Conservation (phyloP, 2,113 vertebrate genomes). For the Verasper variegatus region DNA sequence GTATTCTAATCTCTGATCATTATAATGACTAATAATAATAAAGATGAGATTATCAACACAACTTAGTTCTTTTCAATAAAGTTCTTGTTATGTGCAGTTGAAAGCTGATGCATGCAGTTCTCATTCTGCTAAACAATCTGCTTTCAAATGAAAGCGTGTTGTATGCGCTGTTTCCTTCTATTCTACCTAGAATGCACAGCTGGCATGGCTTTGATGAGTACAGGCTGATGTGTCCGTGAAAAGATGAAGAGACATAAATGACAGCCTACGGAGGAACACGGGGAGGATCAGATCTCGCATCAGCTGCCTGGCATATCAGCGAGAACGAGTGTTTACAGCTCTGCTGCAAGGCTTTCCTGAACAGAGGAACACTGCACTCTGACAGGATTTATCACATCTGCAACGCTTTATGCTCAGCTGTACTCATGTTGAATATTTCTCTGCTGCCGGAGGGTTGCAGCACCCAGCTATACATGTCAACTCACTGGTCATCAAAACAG, state of each 20-base stretch:
- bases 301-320: slow-evolving; percentile 30
- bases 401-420: slow-evolving; percentile 18
- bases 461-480: slow-evolving; percentile 16
- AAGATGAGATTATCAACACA: too few relatives aligned
- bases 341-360: slow-evolving; percentile 53
- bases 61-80: too few relatives aligned
- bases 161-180: slow-evolving; percentile 23
- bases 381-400: slow-evolving; percentile 49
- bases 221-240: slow-evolving; percentile 51
- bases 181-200: slow-evolving; percentile 21
- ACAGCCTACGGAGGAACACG: slow-evolving; percentile 47
- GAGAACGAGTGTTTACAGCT: slow-evolving; percentile 58
- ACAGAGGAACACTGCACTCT: slow-evolving; percentile 43
- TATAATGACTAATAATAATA: too few relatives aligned
- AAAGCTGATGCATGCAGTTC: not conserved
- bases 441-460: slow-evolving; percentile 24
- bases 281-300: slow-evolving; percentile 61
- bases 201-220: slow-evolving; percentile 57
- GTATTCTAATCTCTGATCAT: too few relatives aligned
- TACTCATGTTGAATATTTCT: slow-evolving; percentile 25
- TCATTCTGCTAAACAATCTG: not conserved
- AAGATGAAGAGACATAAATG: slow-evolving; percentile 65
- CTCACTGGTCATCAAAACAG: slow-evolving; percentile 29
- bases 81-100: not conserved
- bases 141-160: slow-evolving; percentile 18